These are phyloP conservation scores for Trinectes maculatus DNA, from an alignment of 2,113 vertebrate species.

Conservation along the genomic window DNA sequence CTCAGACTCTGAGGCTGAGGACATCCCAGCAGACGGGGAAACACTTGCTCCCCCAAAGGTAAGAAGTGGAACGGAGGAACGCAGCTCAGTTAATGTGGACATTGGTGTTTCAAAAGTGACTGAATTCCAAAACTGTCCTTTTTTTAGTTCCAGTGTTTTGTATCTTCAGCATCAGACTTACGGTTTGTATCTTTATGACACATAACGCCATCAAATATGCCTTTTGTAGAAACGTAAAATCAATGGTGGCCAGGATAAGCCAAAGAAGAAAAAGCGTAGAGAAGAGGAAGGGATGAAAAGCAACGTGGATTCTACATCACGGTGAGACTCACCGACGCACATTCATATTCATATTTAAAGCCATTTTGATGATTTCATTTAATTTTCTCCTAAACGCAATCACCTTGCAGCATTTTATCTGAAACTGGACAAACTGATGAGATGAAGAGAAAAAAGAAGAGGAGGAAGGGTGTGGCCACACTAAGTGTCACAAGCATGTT, in stretches of 20 bases:
- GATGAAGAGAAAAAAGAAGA: slow-evolving; percentile 84
- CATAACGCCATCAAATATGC: not conserved
- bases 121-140: not conserved
- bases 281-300: slow-evolving; percentile 80
- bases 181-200: not conserved
- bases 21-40: slow-evolving; percentile 83
- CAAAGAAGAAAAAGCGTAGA: slow-evolving; percentile 86
- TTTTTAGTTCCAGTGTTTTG: not conserved
- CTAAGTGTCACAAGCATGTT: slow-evolving; percentile 91
- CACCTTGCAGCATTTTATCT: slow-evolving; percentile 66
- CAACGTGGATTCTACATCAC: slow-evolving; percentile 80
- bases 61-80: not conserved
- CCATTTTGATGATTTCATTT: not conserved
- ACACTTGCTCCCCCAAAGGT: slow-evolving; percentile 84
- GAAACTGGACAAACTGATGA: slow-evolving; percentile 59
- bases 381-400: not conserved
- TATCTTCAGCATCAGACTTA: no score
- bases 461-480: slow-evolving; percentile 82
- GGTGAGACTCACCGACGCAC: slow-evolving; percentile 77
- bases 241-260: slow-evolving; percentile 81
- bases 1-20: slow-evolving; percentile 85
- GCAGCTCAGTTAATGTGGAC: not conserved
- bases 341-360: not conserved
- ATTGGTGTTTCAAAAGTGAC: not conserved
- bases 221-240: slow-evolving; percentile 87